Conservation (phyloP, 2,888 invertebrate species). For the Hemaris fuciformis region DNA sequence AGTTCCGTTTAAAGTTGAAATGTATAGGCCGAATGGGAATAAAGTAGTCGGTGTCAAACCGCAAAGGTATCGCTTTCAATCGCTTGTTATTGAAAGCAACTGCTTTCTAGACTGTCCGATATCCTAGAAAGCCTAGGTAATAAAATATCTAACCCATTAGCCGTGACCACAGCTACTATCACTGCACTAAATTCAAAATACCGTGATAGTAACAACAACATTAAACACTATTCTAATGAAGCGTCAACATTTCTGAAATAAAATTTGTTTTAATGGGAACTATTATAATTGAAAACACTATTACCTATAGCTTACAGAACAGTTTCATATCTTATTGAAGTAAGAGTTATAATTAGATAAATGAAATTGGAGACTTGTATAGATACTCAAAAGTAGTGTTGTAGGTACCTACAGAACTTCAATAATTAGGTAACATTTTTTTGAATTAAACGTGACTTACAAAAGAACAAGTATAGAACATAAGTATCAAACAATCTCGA, state of each 20-base stretch:
- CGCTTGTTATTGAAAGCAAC: conserved; percentile 18
- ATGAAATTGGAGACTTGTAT: too few species aligned
- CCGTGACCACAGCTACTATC: conserved; percentile 43
- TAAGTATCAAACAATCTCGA: too few species aligned
- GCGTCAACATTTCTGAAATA: neutral
- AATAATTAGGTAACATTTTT: too few species aligned
- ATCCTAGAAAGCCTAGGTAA: conserved; percentile 62
- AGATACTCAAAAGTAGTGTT: too few species aligned
- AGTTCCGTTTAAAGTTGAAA: neutral
- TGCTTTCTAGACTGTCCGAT: conserved; percentile 52
- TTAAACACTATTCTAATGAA: neutral
- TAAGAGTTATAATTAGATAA: too few species aligned
- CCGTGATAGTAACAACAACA: neutral
- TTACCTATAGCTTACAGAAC: too few species aligned
- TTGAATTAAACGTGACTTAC: too few species aligned
- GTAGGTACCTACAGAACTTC: too few species aligned
- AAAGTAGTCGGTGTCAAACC: conserved; percentile 11
- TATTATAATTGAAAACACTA: too few species aligned
- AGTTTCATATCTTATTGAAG: too few species aligned
- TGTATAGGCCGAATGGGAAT: neutral
- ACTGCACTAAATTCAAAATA: conserved; percentile 16
- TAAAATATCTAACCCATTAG: conserved; percentile 53
- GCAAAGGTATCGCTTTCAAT: conserved; percentile 36
- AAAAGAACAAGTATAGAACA: too few species aligned
- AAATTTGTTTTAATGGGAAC: neutral